Base-by-base conservation (phyloP, 1,140 invertebrate species). In the Caerostris darwini region DNA sequence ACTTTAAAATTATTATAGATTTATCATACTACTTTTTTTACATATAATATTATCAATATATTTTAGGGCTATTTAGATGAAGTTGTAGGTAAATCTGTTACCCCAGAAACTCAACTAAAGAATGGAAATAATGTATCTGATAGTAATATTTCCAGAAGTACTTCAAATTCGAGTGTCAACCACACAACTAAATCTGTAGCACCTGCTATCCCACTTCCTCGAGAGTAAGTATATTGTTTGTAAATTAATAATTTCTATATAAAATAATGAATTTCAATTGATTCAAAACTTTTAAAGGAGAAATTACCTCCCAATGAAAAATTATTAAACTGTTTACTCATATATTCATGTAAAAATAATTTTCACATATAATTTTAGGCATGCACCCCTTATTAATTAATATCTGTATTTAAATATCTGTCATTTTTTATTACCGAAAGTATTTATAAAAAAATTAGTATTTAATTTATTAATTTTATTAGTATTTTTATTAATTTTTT, bases 101-200 rank as follows among this genome's bases (percentile, higher is more conserved):
- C 67, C 14, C 53, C 90, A 56, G 90, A 91, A 19, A 88, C 53
- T 3, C 90, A 92, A 34, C 12, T 90, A 57, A 93, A 89, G 67
- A 95, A 96, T 92, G 95, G 96, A 57, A 96, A 96, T 94, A 96
- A 96, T 95, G 97, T 98, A 50, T 98, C 98, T 95, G 98, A 97
- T 90, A 97, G 98, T 95, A 98, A 98, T 71, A 96, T 98, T 8
- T 98, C 98, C 81, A 97, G 98, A 95, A 98, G 98, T 90, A 98
- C 98, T 58, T 98, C 98, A n/a, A 98, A 98, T 95, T 98, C 98
- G 82, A 98, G 98, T 95, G 98, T 98, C 83, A 97, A 97, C 95
- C 97, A 97, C 95, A 97, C 96, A 14, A 96, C 53, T 58, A 94
- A 94, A 90, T 82, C 87, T 88, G 88, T 58, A 19, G 93, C 93